Evolutionary conservation across 2,797 vertebrate species (phyloP).

Genomic region (Aldrovandia affinis): DNA sequence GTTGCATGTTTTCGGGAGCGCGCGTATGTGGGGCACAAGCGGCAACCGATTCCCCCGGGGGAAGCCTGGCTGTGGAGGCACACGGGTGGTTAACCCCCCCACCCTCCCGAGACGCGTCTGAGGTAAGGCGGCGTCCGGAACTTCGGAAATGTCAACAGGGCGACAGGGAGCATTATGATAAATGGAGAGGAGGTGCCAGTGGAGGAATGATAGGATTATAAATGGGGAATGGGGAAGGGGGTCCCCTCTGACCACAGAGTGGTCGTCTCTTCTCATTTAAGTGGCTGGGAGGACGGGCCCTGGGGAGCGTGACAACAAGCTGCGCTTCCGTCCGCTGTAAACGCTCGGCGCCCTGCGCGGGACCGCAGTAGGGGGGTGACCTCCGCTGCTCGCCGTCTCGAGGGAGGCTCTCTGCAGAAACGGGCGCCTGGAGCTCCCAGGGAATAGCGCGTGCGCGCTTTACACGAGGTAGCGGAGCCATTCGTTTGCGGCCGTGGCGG

Average conservation of each 20-base stretch:
- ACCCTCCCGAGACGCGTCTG: constrained; percentile 48
- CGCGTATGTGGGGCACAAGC: neutral
- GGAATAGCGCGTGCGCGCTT: neutral
- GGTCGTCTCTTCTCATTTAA: constrained; percentile 29
- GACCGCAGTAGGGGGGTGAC: neutral
- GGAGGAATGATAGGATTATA: constrained; percentile 52
- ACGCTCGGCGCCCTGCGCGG: neutral
- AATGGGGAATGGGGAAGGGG: constrained; percentile 47
- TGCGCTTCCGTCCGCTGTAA: neutral
- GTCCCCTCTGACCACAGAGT: constrained; percentile 33
- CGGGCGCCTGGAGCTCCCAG: neutral
- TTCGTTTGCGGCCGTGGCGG: neutral
- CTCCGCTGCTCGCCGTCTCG: neutral
- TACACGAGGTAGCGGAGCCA: neutral
- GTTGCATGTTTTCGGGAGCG: neutral
- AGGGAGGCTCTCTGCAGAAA: neutral
- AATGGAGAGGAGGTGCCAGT: constrained; percentile 62
- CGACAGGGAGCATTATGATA: constrained; percentile 58
- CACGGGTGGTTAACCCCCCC: constrained; percentile 54
- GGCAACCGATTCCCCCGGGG: neutral
- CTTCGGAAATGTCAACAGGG: constrained; percentile 59
- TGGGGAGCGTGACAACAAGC: neutral
- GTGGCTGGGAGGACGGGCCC: neutral
- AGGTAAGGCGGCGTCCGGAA: constrained; percentile 45
- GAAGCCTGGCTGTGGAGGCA: constrained; percentile 50